A percentile compares a stretch with the other conserved stretches of the same genome.
phyloP scores from a whole-genome alignment of 2,797 vertebrate genomes.

The Sebastes trivittatus region DNA sequence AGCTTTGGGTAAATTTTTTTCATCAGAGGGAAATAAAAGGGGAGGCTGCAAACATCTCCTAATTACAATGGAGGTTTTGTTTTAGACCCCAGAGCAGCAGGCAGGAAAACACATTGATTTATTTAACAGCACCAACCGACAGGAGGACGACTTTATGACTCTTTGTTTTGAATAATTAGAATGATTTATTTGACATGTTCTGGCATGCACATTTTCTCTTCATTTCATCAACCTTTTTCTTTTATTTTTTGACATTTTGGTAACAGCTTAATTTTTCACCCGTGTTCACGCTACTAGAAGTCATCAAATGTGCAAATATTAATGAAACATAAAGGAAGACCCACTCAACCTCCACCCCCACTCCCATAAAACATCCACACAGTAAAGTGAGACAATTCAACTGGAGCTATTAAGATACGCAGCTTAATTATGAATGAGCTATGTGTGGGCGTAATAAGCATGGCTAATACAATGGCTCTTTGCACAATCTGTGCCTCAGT shows the following conservation, averaged over 20 bases:
- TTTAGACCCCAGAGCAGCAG: background rate
- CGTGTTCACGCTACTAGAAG: background rate
- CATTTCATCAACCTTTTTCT: background rate
- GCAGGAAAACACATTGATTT: conserved; percentile 29
- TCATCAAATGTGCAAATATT: conserved; percentile 21
- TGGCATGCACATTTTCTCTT: background rate
- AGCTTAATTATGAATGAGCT: conserved; percentile 68
- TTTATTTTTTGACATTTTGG: background rate
- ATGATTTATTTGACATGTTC: background rate
- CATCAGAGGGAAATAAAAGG: background rate
- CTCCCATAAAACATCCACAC: conserved; percentile 21
- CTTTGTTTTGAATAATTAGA: background rate
- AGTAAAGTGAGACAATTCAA: conserved; percentile 53
- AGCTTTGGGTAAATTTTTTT: conserved; percentile 3
- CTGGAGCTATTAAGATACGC: conserved; percentile 63
- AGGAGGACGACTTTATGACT: background rate
- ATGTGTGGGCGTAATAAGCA: conserved; percentile 58
- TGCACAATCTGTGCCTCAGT: conserved; percentile 44
- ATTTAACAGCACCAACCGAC: conserved; percentile 24
- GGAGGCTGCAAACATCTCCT: background rate
- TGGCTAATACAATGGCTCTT: conserved; percentile 54
- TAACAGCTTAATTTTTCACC: conserved; percentile 8
- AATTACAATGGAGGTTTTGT: conserved; percentile 24
- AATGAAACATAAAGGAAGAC: conserved; percentile 25
- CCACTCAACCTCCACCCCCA: background rate